Evolutionary conservation across 2,888 invertebrate genomes (phyloP).

Genomic region (Hylaea fasciaria): DNA sequence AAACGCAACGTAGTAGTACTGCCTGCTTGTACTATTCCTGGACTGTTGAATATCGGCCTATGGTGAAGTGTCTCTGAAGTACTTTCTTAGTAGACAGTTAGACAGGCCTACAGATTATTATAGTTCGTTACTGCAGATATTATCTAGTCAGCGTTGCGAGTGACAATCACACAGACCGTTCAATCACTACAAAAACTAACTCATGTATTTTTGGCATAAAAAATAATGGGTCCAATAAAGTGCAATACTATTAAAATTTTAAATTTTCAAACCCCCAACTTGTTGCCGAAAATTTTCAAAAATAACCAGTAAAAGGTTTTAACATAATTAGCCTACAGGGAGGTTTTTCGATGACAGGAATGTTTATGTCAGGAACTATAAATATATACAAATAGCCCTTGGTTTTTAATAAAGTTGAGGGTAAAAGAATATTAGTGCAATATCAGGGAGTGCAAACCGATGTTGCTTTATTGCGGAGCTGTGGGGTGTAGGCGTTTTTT

Average conservation of each 20-base stretch:
- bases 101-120: too few relatives aligned
- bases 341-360: conserved; percentile 70
- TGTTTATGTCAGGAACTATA: conserved; percentile 68
- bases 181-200: too few relatives aligned
- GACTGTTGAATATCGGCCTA: too few relatives aligned
- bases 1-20: too few relatives aligned
- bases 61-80: too few relatives aligned
- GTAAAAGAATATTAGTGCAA: conserved; percentile 81
- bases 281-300: conserved; percentile 19
- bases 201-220: too few relatives aligned
- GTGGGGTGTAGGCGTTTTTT: conserved; percentile 65
- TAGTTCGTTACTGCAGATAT: too few relatives aligned
- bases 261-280: not conserved
- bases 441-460: conserved; percentile 82
- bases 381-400: conserved; percentile 82
- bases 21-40: too few relatives aligned
- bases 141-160: too few relatives aligned
- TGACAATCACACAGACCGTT: too few relatives aligned
- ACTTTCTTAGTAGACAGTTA: too few relatives aligned
- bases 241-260: not conserved
- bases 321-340: conserved; percentile 79
- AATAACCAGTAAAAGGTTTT: conserved; percentile 70
- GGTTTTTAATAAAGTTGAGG: conserved; percentile 83
- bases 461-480: conserved; percentile 73
- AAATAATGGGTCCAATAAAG: too few relatives aligned